Percentiles rank a stretch among this genome's conserved stretches.
Conservation (phyloP, 2,113 vertebrate species). For the Australoheros scitulus region DNA sequence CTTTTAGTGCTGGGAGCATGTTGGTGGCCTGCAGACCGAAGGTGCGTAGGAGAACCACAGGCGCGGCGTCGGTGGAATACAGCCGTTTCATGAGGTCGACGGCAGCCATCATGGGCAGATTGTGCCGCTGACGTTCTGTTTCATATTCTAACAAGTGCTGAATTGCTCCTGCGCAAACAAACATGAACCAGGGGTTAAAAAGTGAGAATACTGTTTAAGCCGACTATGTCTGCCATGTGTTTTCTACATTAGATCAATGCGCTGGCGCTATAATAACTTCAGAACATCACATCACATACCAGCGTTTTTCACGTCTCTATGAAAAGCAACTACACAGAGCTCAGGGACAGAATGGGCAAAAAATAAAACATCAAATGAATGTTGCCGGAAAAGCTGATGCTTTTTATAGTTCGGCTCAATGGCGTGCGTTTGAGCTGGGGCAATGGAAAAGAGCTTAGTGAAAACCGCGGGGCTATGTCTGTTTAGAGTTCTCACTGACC, state of each 20-base stretch:
- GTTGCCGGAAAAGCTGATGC: constrained; percentile 47
- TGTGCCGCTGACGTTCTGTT: constrained; percentile 91
- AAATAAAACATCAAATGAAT: constrained; percentile 60
- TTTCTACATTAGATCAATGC: constrained; percentile 43
- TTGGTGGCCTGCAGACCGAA: constrained; percentile 95
- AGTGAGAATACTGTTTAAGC: not conserved
- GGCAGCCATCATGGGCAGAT: constrained; percentile 90
- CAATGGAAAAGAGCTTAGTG: constrained; percentile 68
- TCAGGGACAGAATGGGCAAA: constrained; percentile 36
- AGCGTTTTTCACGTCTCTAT: constrained; percentile 43
- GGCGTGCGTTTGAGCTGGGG: constrained; percentile 36
- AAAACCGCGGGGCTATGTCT: constrained; percentile 53
- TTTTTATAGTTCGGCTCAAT: constrained; percentile 62
- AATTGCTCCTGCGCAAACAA: constrained; percentile 83
- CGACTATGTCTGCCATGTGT: constrained; percentile 12
- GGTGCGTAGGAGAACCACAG: constrained; percentile 89
- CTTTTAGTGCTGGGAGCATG: constrained; percentile 87
- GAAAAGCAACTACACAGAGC: constrained; percentile 36
- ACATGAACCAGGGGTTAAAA: constrained; percentile 13
- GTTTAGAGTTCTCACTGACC: constrained; percentile 83
- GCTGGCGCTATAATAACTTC: constrained; percentile 38
- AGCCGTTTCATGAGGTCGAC: constrained; percentile 91
- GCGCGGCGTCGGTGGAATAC: constrained; percentile 86
- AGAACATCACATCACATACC: constrained; percentile 33
- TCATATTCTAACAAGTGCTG: constrained; percentile 92